Conservation (phyloP, 2,113 vertebrate genomes). For the Sakesphorus luctuosus region DNA sequence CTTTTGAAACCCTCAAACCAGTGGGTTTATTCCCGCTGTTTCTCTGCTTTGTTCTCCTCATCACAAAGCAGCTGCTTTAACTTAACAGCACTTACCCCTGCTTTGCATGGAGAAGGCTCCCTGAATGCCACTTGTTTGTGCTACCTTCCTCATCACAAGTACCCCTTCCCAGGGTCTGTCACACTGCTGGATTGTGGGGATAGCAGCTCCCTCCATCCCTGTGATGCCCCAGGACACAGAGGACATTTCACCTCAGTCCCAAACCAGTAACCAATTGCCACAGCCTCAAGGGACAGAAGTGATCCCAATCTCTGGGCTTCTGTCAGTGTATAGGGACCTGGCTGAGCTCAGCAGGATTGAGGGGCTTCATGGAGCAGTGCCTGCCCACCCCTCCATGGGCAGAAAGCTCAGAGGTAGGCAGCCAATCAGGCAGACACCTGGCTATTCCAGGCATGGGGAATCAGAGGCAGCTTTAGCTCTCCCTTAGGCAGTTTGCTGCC, state of each 20-base stretch:
- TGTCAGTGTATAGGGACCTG: background rate
- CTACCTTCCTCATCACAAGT: background rate
- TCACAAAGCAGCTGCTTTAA: background rate
- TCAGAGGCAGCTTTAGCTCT: background rate
- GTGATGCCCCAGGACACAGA: fast-evolving
- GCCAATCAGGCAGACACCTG: fast-evolving
- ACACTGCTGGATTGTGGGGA: fast-evolving
- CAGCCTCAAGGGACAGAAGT: background rate
- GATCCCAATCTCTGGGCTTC: background rate
- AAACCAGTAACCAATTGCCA: background rate
- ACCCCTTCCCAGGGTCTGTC: background rate
- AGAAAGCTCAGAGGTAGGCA: background rate
- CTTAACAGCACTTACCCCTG: background rate
- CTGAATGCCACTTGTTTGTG: background rate
- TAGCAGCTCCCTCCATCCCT: background rate
- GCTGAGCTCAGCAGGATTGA: background rate
- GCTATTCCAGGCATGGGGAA: background rate
- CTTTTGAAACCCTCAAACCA: background rate
- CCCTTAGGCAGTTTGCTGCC: background rate
- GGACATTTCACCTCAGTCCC: background rate
- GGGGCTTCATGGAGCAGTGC: background rate
- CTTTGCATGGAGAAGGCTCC: background rate
- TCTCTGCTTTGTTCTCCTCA: background rate
- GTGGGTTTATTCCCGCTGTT: background rate
- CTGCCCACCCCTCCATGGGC: background rate